Evolutionary conservation across 2,888 invertebrate genomes (phyloP), one percentile per base, ranked within the genome.

Genomic region (Sepiola atlantica): DNA sequence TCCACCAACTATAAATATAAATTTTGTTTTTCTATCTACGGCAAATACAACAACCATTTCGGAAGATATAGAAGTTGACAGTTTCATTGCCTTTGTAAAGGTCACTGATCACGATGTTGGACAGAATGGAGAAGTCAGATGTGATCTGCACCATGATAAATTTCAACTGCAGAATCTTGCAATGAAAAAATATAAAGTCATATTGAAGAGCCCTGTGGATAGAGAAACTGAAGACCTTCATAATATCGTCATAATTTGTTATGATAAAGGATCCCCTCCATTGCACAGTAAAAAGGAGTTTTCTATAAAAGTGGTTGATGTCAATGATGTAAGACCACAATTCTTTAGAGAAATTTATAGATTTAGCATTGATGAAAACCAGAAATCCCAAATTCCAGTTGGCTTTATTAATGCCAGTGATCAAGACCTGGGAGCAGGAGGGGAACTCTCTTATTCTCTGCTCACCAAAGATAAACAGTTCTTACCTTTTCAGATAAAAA

Each of bases 341-440:
- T 77, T 77, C 32, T n/a, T 77, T n/a, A 32, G 32, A n/a, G 77
- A 77, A 21, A 77, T 77, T 32, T n/a, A 77, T n/a, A 77, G 77
- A 77, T 77, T 77, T 77, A 77, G 77, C n/a, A 77, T 32, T 77
- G 77, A 77, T 77, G 77, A 77, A 18, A 77, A 77, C 14, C 77
- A 77, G 77, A 77, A 77, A 77, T n/a, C 77, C 16, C 77, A 77
- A 77, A 77, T 77, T 77, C 77, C 77, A 77, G 77, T 77, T 77
- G n/a, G n/a, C n/a, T 77, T 77, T 32, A 77, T 77, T 32, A 77
- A 77, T 32, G 77, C 77, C 77, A 32, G 16, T 77, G 77, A 77
- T 77, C 77, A 77, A 77, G 77, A 77, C n/a, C n/a, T 77, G 0
- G 77, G n/a, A 77, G 77, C 77, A 32, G 77, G 77, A n/a, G n/a